Base-by-base conservation (phyloP, 2,888 invertebrate species). In the Drosophila rellima region DNA sequence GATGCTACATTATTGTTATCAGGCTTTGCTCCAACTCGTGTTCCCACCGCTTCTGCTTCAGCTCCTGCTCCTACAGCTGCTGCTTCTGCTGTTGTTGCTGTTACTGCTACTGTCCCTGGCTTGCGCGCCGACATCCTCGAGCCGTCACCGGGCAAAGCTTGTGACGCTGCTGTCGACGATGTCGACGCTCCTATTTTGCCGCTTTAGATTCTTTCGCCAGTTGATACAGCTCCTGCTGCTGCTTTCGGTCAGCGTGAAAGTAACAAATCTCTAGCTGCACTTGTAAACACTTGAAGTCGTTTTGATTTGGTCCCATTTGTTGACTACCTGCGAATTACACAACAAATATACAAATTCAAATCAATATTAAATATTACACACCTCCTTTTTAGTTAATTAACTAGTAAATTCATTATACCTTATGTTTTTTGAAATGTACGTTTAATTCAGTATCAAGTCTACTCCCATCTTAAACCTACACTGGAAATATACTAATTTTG, bases 291-390 rank as follows among this genome's bases (percentile, higher is more conserved):
- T 86, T 81, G 40, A 68, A 62, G 51, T 70, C 67, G 64, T 62
- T 70, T 63, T 81, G 65, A 77, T 81, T 83, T 83, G 83, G 83
- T 83, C 83, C 83, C 83, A 83, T 83, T 86, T 79, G 87, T 83
- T 86, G 79, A 79, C 52, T 56, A 72, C 63, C 75, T 76, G 51
- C 7, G 33, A 52, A 48, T 23, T 13, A 39, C 3, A 11, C n/a
- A 42, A 33, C 31, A 0, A 13, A 23, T 20, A 31, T 1, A 18
- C 3, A 10, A 17, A 10, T 39, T 10, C 7, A 37, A 37, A 15
- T 40, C 5, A 35, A 5, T 23, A 23, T 13, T 10, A 3, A 18
- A 1, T 18, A 10, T 11, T 40, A 0, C 8, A 15, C 39, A 8
- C 3, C 15, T 37, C 37, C 3, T 15, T 15, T 37, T 37, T 15